Base-by-base conservation (phyloP, 2,113 vertebrate genomes). In the Scortum barcoo region DNA sequence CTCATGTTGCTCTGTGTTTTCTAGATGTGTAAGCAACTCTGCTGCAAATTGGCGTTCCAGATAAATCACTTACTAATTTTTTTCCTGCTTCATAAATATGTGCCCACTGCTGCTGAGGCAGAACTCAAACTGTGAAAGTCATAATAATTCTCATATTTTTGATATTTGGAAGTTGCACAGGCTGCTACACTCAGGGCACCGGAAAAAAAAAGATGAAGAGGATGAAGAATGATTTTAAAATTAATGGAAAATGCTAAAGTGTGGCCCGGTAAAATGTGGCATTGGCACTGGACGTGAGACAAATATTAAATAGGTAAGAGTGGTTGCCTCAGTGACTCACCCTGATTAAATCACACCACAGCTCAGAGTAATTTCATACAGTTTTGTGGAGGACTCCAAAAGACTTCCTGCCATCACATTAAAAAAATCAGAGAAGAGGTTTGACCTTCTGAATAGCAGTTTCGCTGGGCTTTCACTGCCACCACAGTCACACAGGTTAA, bases 281-380 rank as follows among this genome's bases (percentile, higher is more conserved):
- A 71, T 53, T 73, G 36, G 53, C 24, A 75, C 40, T 81, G 72
- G 67, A 88, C 71, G 80, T 76, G 70, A 78, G 71, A 72, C 73
- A 86, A 73, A 84, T 72, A 91, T 90, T 81, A 78, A 72, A 89
- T 77, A 78, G 69, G 88, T 78, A 81, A 20, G 67, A 76, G 79
- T 46, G 60, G 63, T 40, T 68, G 76, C 70, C 76, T 72, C 63
- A 81, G 72, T 83, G 76, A 88, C 80, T 86, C 76, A 79, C 78
- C 83, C 80, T 89, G 80, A 88, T 90, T 91, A 84, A 89, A 90
- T 83, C 65, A n/a, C 38, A 50, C 54, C 44, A 13, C 20, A 1
- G 38, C 62, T 73, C 19, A 54, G 54, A 53, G 74, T 76, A 30
- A 76, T 88, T 84, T 67, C 75, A 72, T 14, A 57, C 17, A 48